Evolutionary conservation across 2,888 invertebrate species (phyloP).

Genomic region (Drosophila subquinaria): DNA sequence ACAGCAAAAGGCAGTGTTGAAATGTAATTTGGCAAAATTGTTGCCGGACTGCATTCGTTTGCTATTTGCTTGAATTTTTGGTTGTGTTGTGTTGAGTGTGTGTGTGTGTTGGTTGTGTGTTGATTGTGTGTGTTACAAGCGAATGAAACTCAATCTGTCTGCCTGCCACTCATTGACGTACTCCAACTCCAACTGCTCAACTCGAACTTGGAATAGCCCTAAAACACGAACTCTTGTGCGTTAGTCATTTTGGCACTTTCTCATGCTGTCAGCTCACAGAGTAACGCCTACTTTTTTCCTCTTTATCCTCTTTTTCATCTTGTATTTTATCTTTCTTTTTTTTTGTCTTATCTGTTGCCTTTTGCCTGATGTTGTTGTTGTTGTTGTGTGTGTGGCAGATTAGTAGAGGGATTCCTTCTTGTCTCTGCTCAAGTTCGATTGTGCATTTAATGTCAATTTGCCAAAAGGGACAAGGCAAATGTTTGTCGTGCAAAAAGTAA

Average conservation of each 20-base stretch:
- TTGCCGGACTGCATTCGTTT: slow-evolving; percentile 65
- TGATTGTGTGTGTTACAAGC: slow-evolving; percentile 55
- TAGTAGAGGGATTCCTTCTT: slow-evolving; percentile 54
- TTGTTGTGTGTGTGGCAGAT: slow-evolving; percentile 58
- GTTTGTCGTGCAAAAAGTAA: slow-evolving; percentile 42
- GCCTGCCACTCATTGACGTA: slow-evolving; percentile 58
- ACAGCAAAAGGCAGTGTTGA: slow-evolving; percentile 73
- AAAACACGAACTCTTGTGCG: slow-evolving; percentile 55
- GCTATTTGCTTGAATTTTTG: slow-evolving; percentile 32
- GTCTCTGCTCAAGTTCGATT: slow-evolving; percentile 57
- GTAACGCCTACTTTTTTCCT: slow-evolving; percentile 61
- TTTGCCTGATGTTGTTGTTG: slow-evolving; percentile 14
- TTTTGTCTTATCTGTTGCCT: slow-evolving; percentile 18
- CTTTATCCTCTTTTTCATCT: slow-evolving; percentile 8
- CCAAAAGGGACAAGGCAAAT: slow-evolving; percentile 47
- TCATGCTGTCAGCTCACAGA: slow-evolving; percentile 76
- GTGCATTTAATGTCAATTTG: slow-evolving; percentile 76
- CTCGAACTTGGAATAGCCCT: slow-evolving; percentile 14
- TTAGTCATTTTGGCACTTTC: slow-evolving; percentile 80
- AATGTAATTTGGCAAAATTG: slow-evolving; percentile 80
- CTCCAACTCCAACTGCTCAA: not conserved
- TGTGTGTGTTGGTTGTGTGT: slow-evolving; percentile 21
- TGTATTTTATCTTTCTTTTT: not conserved
- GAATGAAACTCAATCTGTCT: slow-evolving; percentile 82
- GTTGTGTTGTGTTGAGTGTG: slow-evolving; percentile 5